A percentile compares a stretch with the other conserved stretches of the same genome.
These are phyloP conservation scores for Anseranas semipalmata DNA, from an alignment of 2,113 vertebrate genomes.

Conservation along the genomic window DNA sequence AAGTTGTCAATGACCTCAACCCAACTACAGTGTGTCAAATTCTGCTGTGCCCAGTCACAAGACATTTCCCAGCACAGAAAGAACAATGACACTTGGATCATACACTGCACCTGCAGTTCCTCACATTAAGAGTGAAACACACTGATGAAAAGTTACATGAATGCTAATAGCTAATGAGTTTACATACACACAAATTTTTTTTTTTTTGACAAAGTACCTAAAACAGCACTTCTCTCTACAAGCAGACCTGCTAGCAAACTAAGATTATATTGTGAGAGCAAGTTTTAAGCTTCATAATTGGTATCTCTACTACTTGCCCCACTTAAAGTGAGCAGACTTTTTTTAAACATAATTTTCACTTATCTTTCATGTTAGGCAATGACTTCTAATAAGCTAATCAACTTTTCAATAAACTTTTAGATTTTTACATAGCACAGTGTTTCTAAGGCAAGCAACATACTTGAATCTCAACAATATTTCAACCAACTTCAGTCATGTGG, in stretches of 20 bases:
- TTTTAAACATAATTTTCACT: background rate
- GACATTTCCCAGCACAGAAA: background rate
- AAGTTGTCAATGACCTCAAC: background rate
- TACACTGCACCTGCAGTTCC: background rate
- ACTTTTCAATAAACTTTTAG: background rate
- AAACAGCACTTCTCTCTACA: background rate
- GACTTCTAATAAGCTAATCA: background rate
- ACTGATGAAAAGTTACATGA: background rate
- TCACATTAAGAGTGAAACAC: background rate
- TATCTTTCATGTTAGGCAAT: background rate
- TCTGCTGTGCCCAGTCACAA: background rate
- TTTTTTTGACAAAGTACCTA: background rate
- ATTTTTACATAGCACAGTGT: background rate
- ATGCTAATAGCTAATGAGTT: background rate
- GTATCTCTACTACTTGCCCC: background rate
- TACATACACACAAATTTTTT: background rate
- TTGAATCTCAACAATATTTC: background rate
- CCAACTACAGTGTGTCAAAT: background rate
- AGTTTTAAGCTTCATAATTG: background rate
- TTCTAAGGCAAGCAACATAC: background rate
- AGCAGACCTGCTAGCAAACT: background rate
- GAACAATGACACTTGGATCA: background rate
- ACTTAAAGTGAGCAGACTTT: background rate
- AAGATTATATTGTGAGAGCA: background rate
- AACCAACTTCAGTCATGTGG: accelerated